Evolutionary conservation across 2,888 invertebrate species (phyloP), one percentile per base, ranked within the genome.

Genomic region (Tortricodes alternella): DNA sequence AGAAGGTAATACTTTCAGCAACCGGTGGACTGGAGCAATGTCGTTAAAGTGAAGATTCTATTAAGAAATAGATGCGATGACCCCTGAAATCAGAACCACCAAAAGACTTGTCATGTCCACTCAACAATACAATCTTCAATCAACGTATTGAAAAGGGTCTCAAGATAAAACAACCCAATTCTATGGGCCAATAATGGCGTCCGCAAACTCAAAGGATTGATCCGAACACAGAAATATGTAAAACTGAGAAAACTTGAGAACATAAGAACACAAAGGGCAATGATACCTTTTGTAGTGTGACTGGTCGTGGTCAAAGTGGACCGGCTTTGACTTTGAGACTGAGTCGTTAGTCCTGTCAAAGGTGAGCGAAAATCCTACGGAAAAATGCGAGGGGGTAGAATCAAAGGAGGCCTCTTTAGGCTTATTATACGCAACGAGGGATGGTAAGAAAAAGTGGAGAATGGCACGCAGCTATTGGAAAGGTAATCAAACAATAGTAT

Each of bases 331-430:
- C 71, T 71, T 76, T 67, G 70, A 71, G 70, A 71, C 74, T 65
- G 72, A 68, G 76, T 77, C 77, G 75, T 76, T 75, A 77, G 73
- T 66, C 71, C 71, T 68, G 68, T 77, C 78, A 78, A 79, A 85
- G 83, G 83, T 83, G 79, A 77, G 73, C 72, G 70, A 74, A 78
- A 76, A 74, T 71, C 70, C 76, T 66, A 73, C 76, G 75, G 80
- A 82, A 74, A 78, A 80, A 80, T 75, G 37, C 75, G 74, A 73
- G 71, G 71, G 70, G 71, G 73, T 62, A 59, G 68, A 84, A 83
- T 85, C 82, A 84, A 85, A 83, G 11, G 71, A 60, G 62, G 29
- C 29, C 78, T 81, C 83, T 82, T 85, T 80, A 83, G 82, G 79
- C 84, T 86, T 86, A 85, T 87, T 87, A 85, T 74, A 76, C 76